phyloP scores from a whole-genome alignment of 2,113 vertebrate genomes.

The Guaruba guarouba region DNA sequence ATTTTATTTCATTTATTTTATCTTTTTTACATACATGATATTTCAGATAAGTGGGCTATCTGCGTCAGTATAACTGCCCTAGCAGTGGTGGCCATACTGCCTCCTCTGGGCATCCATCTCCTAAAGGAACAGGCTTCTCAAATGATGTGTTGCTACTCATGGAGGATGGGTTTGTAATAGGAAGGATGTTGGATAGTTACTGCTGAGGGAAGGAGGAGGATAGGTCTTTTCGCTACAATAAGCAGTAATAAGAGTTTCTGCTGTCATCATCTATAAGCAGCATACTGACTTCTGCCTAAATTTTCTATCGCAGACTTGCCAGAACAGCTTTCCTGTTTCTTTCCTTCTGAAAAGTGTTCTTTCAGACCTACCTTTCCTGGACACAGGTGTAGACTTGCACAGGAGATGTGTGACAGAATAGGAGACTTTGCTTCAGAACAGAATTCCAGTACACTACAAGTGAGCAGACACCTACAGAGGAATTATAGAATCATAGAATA shows the following conservation, averaged over 20 bases:
- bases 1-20: too few relatives aligned
- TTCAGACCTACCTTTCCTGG: not conserved
- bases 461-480: not conserved
- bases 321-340: not conserved
- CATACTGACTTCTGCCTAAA: not conserved
- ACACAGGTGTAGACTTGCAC: not conserved
- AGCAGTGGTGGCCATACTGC: not conserved
- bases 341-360: not conserved
- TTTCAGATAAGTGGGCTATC: not conserved
- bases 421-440: not conserved
- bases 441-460: not conserved
- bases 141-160: not conserved
- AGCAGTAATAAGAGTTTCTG: not conserved
- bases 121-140: not conserved
- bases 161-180: not conserved
- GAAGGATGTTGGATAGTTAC: not conserved
- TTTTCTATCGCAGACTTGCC: not conserved
- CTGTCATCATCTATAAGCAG: not conserved
- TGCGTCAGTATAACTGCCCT: not conserved
- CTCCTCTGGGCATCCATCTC: not conserved
- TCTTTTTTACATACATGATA: not conserved
- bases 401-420: not conserved
- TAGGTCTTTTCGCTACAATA: not conserved
- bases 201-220: not conserved
- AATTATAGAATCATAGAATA: too few relatives aligned